Conservation (phyloP, 2,888 invertebrate genomes). For the Aelia acuminata region DNA sequence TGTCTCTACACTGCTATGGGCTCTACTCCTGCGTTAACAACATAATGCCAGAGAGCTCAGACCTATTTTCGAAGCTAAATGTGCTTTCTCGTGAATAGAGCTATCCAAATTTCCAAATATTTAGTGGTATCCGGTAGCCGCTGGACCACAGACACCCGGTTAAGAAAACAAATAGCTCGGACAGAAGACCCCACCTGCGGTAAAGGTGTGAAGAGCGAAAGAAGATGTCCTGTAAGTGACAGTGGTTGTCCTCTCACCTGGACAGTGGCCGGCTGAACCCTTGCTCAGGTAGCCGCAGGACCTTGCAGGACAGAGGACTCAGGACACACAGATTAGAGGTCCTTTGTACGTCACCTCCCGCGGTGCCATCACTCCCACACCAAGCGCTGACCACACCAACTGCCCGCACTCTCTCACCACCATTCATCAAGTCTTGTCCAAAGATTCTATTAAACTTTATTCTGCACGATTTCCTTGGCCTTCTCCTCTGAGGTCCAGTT, state of each 20-base stretch:
- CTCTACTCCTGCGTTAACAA: too few relatives aligned
- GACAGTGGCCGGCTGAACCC: conserved; percentile 32
- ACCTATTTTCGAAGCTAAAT: background rate
- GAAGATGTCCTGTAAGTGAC: conserved; percentile 34
- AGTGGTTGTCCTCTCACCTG: conserved; percentile 37
- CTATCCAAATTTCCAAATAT: background rate
- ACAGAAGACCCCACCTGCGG: background rate
- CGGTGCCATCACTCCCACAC: conserved; percentile 26
- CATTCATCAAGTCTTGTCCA: conserved; percentile 46
- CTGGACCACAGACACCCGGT: background rate
- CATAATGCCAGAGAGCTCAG: background rate
- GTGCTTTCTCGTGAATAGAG: background rate
- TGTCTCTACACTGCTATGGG: too few relatives aligned
- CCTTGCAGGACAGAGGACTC: background rate
- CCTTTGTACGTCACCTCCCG: conserved; percentile 41
- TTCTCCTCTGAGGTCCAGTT: background rate
- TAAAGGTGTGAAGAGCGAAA: conserved; percentile 6
- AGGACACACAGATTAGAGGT: background rate
- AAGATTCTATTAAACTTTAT: conserved; percentile 45
- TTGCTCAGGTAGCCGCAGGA: conserved; percentile 8
- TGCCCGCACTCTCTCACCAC: background rate
- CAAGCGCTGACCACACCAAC: background rate
- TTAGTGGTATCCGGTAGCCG: background rate
- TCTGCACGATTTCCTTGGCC: background rate
- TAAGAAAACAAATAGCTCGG: conserved; percentile 41